Evolutionary conservation across 1,140 invertebrate species (phyloP).

Genomic region (Eumaeus atala): DNA sequence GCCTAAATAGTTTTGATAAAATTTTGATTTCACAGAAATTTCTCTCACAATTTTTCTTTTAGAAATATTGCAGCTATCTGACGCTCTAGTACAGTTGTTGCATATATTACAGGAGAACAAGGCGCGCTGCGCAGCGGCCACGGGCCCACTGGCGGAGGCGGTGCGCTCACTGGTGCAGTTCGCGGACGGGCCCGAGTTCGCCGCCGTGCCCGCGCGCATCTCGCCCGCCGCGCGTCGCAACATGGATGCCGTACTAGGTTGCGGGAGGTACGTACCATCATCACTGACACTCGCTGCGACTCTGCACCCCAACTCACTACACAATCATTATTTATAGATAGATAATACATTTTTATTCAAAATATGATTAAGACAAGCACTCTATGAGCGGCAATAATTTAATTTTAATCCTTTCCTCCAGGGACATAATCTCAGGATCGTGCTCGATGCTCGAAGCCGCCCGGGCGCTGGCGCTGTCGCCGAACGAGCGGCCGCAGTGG

Average conservation of each 20-base stretch:
- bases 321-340: too few relatives aligned
- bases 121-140: conserved; percentile 85
- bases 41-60: too few relatives aligned
- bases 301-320: too few relatives aligned
- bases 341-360: too few relatives aligned
- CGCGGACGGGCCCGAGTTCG: conserved; percentile 94
- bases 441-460: conserved; percentile 93
- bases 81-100: too few relatives aligned
- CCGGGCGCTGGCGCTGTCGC: conserved; percentile 90
- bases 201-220: conserved; percentile 93
- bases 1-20: too few relatives aligned
- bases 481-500: conserved; percentile 95
- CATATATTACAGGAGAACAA: conserved; percentile 69
- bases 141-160: conserved; percentile 90
- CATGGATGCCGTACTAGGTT: conserved; percentile 91
- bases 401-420: conserved; percentile 23
- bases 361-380: too few relatives aligned
- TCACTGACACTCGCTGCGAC: too few relatives aligned
- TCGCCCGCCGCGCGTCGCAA: conserved; percentile 82
- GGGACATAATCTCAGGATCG: conserved; percentile 82
- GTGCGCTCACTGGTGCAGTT: conserved; percentile 95
- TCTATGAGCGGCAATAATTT: too few relatives aligned
- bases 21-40: too few relatives aligned
- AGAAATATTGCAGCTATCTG: too few relatives aligned
- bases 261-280: conserved; percentile 79